phyloP scores from a whole-genome alignment of 2,888 invertebrate genomes.

The Lasius platythorax region DNA sequence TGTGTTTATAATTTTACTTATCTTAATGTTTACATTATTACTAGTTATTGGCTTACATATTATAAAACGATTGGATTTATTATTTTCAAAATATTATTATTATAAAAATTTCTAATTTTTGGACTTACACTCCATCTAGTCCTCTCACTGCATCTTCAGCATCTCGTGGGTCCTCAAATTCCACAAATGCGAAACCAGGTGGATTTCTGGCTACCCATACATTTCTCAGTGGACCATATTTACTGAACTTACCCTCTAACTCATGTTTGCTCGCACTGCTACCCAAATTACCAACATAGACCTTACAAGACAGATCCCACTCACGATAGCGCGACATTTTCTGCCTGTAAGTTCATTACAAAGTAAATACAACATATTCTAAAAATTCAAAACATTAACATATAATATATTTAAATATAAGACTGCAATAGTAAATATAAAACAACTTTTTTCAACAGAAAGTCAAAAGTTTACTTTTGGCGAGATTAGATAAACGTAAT shows the following conservation, averaged over 20 bases:
- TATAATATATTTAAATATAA: background rate
- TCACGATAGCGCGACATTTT: conserved; percentile 92
- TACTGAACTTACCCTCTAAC: conserved; percentile 94
- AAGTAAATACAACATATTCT: background rate
- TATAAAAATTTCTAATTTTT: background rate
- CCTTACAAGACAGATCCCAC: conserved; percentile 96
- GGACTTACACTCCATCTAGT: conserved; percentile 93
- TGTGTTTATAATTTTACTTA: background rate
- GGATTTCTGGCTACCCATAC: conserved; percentile 98
- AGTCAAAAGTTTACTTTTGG: background rate
- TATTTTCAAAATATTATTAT: background rate
- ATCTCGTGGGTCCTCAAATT: conserved; percentile 95
- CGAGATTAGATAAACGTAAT: background rate
- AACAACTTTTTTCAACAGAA: background rate
- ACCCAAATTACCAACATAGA: conserved; percentile 96
- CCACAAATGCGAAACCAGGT: conserved; percentile 96
- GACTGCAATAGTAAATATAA: background rate
- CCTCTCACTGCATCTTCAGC: conserved; percentile 95
- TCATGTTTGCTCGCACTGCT: conserved; percentile 96
- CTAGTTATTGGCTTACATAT: background rate
- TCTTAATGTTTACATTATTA: background rate
- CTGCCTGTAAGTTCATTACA: conserved; percentile 49
- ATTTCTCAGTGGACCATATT: conserved; percentile 95
- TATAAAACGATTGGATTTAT: background rate
- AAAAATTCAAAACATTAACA: background rate